A percentile compares a stretch with the other conserved stretches of the same genome.
These are phyloP conservation scores for Apostichopus parvimensis DNA, from an alignment of 35 echinoderm and acorn worm genomes.

Conservation along the genomic window DNA sequence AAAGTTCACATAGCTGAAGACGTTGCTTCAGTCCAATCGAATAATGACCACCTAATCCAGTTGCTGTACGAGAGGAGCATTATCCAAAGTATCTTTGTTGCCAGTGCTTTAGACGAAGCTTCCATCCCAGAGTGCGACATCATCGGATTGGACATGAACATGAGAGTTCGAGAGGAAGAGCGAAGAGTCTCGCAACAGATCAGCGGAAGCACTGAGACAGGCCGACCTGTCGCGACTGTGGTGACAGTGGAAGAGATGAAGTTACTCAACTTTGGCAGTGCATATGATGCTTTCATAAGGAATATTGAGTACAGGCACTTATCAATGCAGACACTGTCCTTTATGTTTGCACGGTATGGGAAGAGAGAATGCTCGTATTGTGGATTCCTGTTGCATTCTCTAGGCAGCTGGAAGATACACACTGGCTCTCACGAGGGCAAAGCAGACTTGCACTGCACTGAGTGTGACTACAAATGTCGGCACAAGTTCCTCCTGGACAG, in stretches of 20 bases:
- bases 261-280: slow-evolving; percentile 11
- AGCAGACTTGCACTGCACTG: not conserved
- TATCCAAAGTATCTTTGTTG: slow-evolving; percentile 29
- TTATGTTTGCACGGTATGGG: slow-evolving; percentile 53
- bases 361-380: slow-evolving; percentile 51
- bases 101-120: slow-evolving; percentile 32
- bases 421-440: slow-evolving; percentile 47
- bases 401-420: slow-evolving; percentile 52
- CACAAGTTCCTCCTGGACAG: slow-evolving; percentile 56
- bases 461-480: slow-evolving; percentile 47
- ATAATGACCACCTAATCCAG: not conserved
- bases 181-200: not conserved
- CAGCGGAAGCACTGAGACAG: not conserved
- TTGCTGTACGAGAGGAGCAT: slow-evolving; percentile 41
- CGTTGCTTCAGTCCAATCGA: too few species aligned
- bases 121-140: slow-evolving; percentile 57
- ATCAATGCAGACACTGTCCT: slow-evolving; percentile 29
- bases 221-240: not conserved
- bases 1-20: not conserved
- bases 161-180: slow-evolving; percentile 52
- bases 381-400: slow-evolving; percentile 40
- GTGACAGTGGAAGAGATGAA: slow-evolving; percentile 30
- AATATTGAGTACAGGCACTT: slow-evolving; percentile 42
- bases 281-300: not conserved
- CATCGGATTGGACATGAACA: slow-evolving; percentile 54